Conservation (phyloP, 1,140 invertebrate species). For the Nebria ingens region DNA sequence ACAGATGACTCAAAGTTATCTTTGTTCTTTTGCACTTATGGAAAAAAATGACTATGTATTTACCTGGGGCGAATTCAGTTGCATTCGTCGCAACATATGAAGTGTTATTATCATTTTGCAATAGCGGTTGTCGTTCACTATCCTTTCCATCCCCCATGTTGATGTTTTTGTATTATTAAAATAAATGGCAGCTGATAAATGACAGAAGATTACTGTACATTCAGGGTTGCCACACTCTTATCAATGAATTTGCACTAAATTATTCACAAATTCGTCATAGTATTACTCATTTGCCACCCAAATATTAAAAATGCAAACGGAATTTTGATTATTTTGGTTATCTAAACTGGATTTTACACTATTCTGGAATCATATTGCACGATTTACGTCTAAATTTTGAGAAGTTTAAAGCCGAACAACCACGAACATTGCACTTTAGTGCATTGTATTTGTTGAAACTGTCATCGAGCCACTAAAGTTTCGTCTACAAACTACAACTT, state of each 20-base stretch:
- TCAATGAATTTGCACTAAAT: neutral
- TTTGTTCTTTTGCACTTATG: conserved; percentile 9
- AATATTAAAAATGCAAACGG: no score
- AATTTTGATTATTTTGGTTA: no score
- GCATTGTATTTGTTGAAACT: no score
- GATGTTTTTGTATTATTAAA: conserved; percentile 11
- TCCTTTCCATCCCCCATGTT: conserved; percentile 39
- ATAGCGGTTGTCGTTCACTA: conserved; percentile 37
- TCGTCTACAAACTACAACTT: no score
- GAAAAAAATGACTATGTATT: conserved; percentile 8
- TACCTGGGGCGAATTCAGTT: neutral
- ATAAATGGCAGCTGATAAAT: conserved; percentile 10
- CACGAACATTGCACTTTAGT: no score
- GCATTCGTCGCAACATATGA: conserved; percentile 20
- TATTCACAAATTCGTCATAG: no score
- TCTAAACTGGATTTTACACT: no score
- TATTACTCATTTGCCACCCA: no score
- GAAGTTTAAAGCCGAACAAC: no score
- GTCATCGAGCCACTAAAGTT: no score
- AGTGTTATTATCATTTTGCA: conserved; percentile 29
- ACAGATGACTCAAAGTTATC: conserved; percentile 4
- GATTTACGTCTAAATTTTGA: no score
- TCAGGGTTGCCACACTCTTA: neutral
- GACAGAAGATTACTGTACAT: conserved; percentile 5
- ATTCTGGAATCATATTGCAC: no score